Conservation (phyloP, 2,113 vertebrate species). For the Cyprinodon variegatus region DNA sequence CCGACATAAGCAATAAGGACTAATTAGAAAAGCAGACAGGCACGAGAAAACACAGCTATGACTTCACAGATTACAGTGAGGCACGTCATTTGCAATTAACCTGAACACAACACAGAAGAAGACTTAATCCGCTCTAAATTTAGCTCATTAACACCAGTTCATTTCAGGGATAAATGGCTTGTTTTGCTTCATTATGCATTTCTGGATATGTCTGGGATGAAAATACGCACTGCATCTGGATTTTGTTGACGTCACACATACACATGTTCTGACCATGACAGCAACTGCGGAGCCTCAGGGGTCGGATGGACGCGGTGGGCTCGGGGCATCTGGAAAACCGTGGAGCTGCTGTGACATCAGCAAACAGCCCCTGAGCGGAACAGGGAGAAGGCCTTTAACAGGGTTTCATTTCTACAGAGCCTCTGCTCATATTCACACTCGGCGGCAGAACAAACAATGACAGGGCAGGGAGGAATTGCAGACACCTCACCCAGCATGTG, state of each 20-base stretch:
- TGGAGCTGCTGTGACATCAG: constrained; percentile 67
- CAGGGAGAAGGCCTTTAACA: constrained; percentile 54
- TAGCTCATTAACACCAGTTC: constrained; percentile 54
- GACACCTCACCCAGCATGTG: constrained; percentile 82
- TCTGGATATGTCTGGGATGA: constrained; percentile 50
- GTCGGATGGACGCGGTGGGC: constrained; percentile 36
- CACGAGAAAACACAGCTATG: constrained; percentile 65
- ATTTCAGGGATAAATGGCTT: constrained; percentile 31
- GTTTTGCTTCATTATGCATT: constrained; percentile 45
- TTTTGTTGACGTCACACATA: constrained; percentile 36
- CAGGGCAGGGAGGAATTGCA: constrained; percentile 79
- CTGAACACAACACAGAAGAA: constrained; percentile 61
- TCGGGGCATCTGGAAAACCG: constrained; percentile 68
- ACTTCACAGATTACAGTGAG: constrained; percentile 66
- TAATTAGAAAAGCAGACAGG: constrained; percentile 72
- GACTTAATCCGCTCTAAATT: constrained; percentile 50
- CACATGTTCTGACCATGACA: constrained; percentile 47
- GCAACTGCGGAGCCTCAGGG: constrained; percentile 34
- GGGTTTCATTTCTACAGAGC: constrained; percentile 56
- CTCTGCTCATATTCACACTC: constrained; percentile 78
- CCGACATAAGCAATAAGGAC: constrained; percentile 47
- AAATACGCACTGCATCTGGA: constrained; percentile 40
- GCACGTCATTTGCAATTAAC: constrained; percentile 63
- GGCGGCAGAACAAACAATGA: constrained; percentile 81
- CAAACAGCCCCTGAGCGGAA: constrained; percentile 41